Evolutionary conservation across 2,888 invertebrate genomes (phyloP), one percentile per base, ranked within the genome.

Genomic region (Buathra laborator): DNA sequence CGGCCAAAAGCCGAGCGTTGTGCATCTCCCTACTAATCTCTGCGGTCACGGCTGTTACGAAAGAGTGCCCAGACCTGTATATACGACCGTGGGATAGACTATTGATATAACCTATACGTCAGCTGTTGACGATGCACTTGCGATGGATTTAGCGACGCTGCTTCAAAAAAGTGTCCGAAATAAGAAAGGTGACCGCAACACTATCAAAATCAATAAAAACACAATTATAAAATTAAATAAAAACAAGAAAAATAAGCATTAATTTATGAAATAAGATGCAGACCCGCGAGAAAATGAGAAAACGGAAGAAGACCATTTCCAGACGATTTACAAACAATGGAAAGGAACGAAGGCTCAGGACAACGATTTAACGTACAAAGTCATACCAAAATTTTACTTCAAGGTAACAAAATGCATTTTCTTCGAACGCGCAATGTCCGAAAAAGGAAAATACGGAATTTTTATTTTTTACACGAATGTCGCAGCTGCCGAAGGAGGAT

Each of bases 381-480:
- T 95, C 74, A 96, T 97, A 90, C 97, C 97, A 0, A 96, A 96
- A 92, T 97, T 97, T 93, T 97, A 96, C 91, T 96, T 96, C 90
- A 96, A 96, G 91, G 94, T 94, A 90, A 76, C 43, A 51, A 86
- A 37, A 43, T 29, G 59, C 10, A 19, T 59, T 29, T 59, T 24
- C 24, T 10, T 24, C 7, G 1, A 5, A 24, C 12, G 16, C 2
- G 6, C 9, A 10, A 14, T 24, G 24, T 24, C 24, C 24, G 24
- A 59, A 10, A 12, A 43, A 2, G 5, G 7, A 53, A 9, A n/a
- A 12, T 72, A 6, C 7, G 56, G 37, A 48, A 51, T 62, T 67
- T 32, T 67, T 75, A 46, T 29, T 7, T 80, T 46, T 37, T 72
- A 51, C 9, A 48, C 43, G 4, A 44, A 48, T 66, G 44, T 86